A percentile compares a stretch with the other conserved stretches of the same genome.
phyloP scores from a whole-genome alignment of 2,888 invertebrate species.

The Amphipyra tragopoginis region DNA sequence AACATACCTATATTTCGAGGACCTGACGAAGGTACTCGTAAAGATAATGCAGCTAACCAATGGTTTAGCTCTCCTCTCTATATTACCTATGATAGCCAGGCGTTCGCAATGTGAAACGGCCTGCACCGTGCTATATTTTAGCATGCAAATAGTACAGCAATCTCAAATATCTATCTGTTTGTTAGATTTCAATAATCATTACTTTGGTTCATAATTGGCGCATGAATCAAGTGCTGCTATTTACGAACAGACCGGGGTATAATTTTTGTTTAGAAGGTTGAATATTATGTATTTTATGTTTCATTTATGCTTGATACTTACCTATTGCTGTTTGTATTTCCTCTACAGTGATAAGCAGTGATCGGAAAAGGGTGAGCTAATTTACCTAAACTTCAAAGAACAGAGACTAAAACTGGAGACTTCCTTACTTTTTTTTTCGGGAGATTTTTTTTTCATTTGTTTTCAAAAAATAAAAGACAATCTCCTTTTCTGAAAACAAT shows the following conservation, averaged over 20 bases:
- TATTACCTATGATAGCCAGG: constrained; percentile 26
- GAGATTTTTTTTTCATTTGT: too few species aligned
- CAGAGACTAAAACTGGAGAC: too few species aligned
- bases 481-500: too few species aligned
- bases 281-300: too few species aligned
- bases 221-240: constrained; percentile 24
- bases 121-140: constrained; percentile 35
- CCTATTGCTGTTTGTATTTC: not conserved
- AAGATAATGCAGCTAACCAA: too few species aligned
- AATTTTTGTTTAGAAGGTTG: constrained; percentile 14
- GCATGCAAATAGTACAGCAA: constrained; percentile 42
- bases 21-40: too few species aligned
- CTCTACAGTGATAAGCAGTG: too few species aligned
- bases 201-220: constrained; percentile 38
- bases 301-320: not conserved
- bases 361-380: too few species aligned
- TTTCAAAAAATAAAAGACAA: too few species aligned
- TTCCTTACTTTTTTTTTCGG: too few species aligned
- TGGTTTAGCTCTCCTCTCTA: constrained; percentile 20
- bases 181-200: constrained; percentile 38
- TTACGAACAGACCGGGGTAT: constrained; percentile 15
- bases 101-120: constrained; percentile 34
- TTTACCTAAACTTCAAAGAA: too few species aligned
- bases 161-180: constrained; percentile 17
- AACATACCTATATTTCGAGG: too few species aligned